Conservation (phyloP, 2,113 vertebrate genomes). For the Phalacrocorax brasilianus region DNA sequence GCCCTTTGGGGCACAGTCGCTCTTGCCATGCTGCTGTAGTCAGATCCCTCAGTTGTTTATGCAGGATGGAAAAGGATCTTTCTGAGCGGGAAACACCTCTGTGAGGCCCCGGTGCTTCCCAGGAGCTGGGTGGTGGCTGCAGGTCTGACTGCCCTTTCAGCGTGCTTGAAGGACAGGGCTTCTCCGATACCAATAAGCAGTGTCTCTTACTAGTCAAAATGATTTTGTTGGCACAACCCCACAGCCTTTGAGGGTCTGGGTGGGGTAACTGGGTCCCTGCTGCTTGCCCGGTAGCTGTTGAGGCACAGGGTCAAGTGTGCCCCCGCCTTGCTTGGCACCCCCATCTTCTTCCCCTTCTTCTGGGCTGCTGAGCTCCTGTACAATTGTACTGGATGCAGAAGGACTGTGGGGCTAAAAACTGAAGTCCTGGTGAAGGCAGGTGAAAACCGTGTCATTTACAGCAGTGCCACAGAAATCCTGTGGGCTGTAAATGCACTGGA, state of each 20-base stretch:
- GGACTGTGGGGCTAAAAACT: background rate
- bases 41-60: background rate
- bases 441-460: background rate
- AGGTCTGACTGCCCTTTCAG: background rate
- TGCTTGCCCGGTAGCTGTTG: fast-evolving
- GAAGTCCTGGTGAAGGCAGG: background rate
- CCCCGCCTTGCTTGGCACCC: background rate
- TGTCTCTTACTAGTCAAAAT: background rate
- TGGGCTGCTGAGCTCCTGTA: background rate
- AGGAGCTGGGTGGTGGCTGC: background rate
- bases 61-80: background rate
- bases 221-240: background rate
- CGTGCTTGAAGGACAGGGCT: background rate
- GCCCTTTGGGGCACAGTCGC: background rate
- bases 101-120: background rate
- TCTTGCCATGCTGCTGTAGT: background rate
- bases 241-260: fast-evolving
- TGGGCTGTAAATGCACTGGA: fast-evolving
- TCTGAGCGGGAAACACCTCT: background rate
- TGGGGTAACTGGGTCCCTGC: background rate
- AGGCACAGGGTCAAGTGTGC: background rate
- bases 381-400: background rate
- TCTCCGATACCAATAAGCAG: fast-evolving
- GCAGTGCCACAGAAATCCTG: background rate
- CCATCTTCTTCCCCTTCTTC: background rate